These are phyloP conservation scores for Polylopha cassiicola DNA, from an alignment of 2,888 invertebrate species.

Conservation along the genomic window DNA sequence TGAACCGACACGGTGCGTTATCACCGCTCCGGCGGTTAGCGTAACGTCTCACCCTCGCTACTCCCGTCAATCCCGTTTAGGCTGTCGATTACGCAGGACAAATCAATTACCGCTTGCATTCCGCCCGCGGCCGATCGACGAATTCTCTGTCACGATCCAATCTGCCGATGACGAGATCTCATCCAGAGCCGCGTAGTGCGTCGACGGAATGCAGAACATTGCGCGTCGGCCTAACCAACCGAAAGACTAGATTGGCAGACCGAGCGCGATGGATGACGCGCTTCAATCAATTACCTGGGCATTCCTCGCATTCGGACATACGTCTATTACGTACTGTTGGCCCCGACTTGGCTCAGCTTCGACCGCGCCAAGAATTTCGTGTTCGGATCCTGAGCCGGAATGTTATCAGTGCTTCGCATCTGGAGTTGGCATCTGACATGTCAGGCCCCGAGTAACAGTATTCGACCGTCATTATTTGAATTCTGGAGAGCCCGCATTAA, in stretches of 20 bases:
- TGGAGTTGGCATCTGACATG: slow-evolving; percentile 56
- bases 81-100: slow-evolving; percentile 71
- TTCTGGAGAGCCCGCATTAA: slow-evolving; percentile 36
- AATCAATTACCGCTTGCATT: slow-evolving; percentile 74
- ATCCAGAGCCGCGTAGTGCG: slow-evolving; percentile 45
- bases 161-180: slow-evolving; percentile 62
- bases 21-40: slow-evolving; percentile 29
- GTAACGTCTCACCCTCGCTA: slow-evolving; percentile 61
- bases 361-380: slow-evolving; percentile 67
- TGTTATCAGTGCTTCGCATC: slow-evolving; percentile 71
- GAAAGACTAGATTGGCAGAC: slow-evolving; percentile 53
- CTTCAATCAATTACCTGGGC: slow-evolving; percentile 61
- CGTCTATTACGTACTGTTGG: slow-evolving; percentile 50
- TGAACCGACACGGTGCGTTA: slow-evolving; percentile 13
- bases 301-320: slow-evolving; percentile 65
- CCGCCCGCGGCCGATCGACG: slow-evolving; percentile 64
- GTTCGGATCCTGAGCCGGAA: slow-evolving; percentile 68
- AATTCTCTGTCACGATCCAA: slow-evolving; percentile 73
- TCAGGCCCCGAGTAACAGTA: slow-evolving; percentile 53
- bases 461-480: slow-evolving; percentile 63
- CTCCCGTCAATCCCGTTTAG: slow-evolving; percentile 62
- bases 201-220: slow-evolving; percentile 55
- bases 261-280: slow-evolving; percentile 60
- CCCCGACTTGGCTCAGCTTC: slow-evolving; percentile 56
- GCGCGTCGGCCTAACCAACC: slow-evolving; percentile 41